Base-by-base conservation (phyloP, 2,888 invertebrate species). In the Anaspis maculata region DNA sequence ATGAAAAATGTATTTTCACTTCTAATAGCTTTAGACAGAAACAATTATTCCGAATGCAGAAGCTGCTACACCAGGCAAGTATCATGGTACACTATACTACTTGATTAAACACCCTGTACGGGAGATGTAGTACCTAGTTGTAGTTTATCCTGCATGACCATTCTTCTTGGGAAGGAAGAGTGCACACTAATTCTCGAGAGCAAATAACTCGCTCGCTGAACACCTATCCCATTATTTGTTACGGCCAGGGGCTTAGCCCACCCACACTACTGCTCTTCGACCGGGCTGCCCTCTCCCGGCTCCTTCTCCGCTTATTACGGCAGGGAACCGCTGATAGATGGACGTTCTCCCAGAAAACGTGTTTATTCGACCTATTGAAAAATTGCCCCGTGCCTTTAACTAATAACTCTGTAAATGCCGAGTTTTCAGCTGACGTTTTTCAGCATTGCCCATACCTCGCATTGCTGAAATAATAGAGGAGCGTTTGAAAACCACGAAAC, bases 341-440 rank as follows among this genome's bases (percentile, higher is more conserved):
- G 52, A 54, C 51, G 52, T 50, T 52, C 51, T 51, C 49, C 45
- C 49, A 46, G 52, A 49, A 56, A 59, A 59, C 52, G 56, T 56
- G 57, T 59, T 59, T 58, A 57, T 58, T 59, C 54, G 54, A 50
- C 49, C 56, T 50, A 53, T 52, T 59, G 60, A 61, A 59, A 59
- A 57, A 61, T 57, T 44, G 45, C 53, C 43, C 46, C 43, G n/a
- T 37, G 33, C 34, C 48, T 31, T 40, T 42, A 42, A 46, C 45
- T 44, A 41, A 44, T 43, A 39, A 35, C 36, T 22, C 30, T 29
- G 30, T 30, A 33, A 37, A 37, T 32, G 35, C 26, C 11, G n/a
- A n/a, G n/a, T n/a, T n/a, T n/a, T n/a, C n/a, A n/a, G n/a, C n/a
- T n/a, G n/a, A n/a, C n/a, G n/a, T n/a, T n/a, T n/a, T n/a, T n/a